Evolutionary conservation across 2,113 vertebrate species (phyloP), one percentile per base, ranked within the genome.

Genomic region (Rhinoderma darwinii): DNA sequence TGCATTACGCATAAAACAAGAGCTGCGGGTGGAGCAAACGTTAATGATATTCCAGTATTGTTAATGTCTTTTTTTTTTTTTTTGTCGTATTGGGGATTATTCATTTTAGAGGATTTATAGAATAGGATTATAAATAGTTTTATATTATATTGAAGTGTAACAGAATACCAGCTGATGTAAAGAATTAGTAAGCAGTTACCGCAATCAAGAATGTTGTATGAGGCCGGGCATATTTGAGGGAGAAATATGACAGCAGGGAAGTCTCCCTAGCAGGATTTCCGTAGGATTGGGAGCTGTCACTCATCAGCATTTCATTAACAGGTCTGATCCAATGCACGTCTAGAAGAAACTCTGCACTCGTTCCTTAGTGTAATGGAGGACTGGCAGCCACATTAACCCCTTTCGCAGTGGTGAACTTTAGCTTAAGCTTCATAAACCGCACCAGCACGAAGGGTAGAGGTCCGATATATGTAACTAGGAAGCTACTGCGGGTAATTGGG

Each of bases 401-500:
- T 66, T 25, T 63, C 11, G 27, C 37, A 44, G 22, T 12, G 25
- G 1, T 37, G 25, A 12, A n/a, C 2, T 6, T n/a, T 41, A 43
- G 43, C 37, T n/a, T n/a, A 70, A 15, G 41, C 22, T 43, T 89
- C 89, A 88, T 88, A 86, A 89, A 92, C 91, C 94, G 82, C 89
- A 88, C 90, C 82, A 89, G 90, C 47, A 89, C 59, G 88, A 86
- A 88, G 88, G 89, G 90, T 89, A 89, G 77, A 88, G 87, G 92
- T 94, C 92, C 92, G 92, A 93, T 92, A 91, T 88, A 91, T 88
- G 39, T 92, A 90, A 89, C 51, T 90, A 92, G 92, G 93, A 92
- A 93, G 91, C 91, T 70, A 8, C 17, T 92, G 86, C 95, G 96
- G 96, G 96, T 95, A 96, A 95, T 95, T 94, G 94, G 92, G 93